Base-by-base conservation (phyloP, 2,888 invertebrate genomes). In the Alsophila aescularia region DNA sequence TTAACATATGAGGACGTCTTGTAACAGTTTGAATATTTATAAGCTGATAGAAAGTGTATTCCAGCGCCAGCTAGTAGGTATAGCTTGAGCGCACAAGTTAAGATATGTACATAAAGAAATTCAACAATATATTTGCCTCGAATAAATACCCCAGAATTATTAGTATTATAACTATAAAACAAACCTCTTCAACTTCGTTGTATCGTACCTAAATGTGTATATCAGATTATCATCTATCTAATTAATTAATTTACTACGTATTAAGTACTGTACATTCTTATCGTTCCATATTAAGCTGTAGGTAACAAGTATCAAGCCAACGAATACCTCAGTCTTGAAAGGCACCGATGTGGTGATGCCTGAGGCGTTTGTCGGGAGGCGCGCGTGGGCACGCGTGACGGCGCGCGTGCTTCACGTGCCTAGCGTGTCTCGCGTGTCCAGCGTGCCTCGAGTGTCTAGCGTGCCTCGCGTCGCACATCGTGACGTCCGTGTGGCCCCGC, bases 261-360 rank as follows among this genome's bases (percentile, higher is more conserved):
- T 41, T 32, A 29, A 2, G 9, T 36, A 14, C 36, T 62, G 55
- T 55, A 50, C 55, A 50, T 24, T 41, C 12, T 32, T 44, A 40
- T 40, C 37, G 35, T 48, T 34, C 48, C 41, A 48, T 27, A 40
- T 15, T 43, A 31, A 57, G 52, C 47, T 40, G 52, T 49, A 52
- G 57, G 57, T 57, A 57, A 57, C 57, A 48, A 52, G 29, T 52
- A 40, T 44, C n/a, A 37, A 48, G 41, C 34, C 47, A 34, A 43
- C 56, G 48, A 40, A 48, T 49, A 54, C 52, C 58, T 45, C 52
- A 57, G 43, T 50, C 36, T 42, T 55, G 52, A 14, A 41, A 57
- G 70, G 59, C 67, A 47, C 36, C 24, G 15, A n/a, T n/a, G n/a
- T n/a, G n/a, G 32, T 42, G 31, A n/a, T 24, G 24, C 24, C 7